phyloP scores from a whole-genome alignment of 2,113 vertebrate genomes.

The Galemys pyrenaicus region DNA sequence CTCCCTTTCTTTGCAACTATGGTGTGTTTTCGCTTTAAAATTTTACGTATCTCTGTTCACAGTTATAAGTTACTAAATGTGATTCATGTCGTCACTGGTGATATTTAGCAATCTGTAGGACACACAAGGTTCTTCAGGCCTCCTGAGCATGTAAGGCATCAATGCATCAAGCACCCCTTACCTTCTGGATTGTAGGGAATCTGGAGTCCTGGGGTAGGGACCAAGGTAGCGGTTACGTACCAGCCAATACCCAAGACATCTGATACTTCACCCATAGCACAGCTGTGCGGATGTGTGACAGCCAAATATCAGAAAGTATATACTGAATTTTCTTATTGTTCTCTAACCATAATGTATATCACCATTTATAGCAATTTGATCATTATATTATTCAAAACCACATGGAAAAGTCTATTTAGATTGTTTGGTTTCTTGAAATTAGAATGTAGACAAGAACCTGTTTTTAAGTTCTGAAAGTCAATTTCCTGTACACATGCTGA shows the following conservation, averaged over 20 bases:
- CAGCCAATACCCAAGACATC: neutral
- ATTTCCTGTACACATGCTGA: neutral
- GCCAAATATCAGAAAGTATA: neutral
- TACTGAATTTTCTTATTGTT: slow-evolving; percentile 28
- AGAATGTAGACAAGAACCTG: neutral
- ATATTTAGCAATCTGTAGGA: neutral
- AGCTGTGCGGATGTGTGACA: neutral
- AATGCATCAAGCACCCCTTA: neutral
- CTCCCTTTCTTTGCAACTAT: neutral
- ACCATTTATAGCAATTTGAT: slow-evolving; percentile 43
- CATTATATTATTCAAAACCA: slow-evolving; percentile 56
- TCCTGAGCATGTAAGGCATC: neutral
- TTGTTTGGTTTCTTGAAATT: slow-evolving; percentile 58
- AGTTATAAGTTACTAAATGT: neutral
- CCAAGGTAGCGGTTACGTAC: neutral
- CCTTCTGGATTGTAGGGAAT: neutral
- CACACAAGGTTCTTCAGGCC: neutral
- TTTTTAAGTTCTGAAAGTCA: slow-evolving; percentile 46
- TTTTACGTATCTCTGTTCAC: neutral
- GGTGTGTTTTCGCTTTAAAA: neutral
- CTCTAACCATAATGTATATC: neutral
- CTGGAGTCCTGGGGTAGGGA: neutral
- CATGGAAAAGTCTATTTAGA: slow-evolving; percentile 4
- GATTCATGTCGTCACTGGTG: neutral
- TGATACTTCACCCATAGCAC: neutral